These are phyloP conservation scores for Heterodera filipjevi DNA, from an alignment of 2,888 invertebrate genomes.

Conservation along the genomic window DNA sequence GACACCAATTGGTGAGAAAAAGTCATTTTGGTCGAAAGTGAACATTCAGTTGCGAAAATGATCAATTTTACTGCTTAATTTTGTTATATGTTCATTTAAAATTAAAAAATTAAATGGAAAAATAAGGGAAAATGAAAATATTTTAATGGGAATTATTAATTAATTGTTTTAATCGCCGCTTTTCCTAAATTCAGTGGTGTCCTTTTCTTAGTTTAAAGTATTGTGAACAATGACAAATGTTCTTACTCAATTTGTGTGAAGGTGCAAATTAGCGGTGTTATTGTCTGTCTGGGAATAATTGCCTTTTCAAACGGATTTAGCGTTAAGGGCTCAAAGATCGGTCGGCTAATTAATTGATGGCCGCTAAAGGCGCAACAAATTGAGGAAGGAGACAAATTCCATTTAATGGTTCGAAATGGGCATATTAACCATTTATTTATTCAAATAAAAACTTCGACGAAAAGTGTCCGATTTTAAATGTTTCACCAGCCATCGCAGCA, in stretches of 20 bases:
- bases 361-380: neutral
- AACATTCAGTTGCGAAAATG: neutral
- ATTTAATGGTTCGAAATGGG: neutral
- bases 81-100: neutral
- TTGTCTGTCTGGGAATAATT: neutral
- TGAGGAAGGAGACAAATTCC: neutral
- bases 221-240: neutral
- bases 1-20: neutral
- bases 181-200: no score
- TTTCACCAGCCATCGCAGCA: neutral
- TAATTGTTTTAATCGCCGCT: no score
- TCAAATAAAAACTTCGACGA: neutral
- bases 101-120: neutral
- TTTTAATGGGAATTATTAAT: neutral
- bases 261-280: neutral
- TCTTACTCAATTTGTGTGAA: neutral
- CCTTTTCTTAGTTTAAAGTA: no score
- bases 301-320: neutral
- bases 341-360: neutral
- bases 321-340: neutral
- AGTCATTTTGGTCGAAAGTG: neutral
- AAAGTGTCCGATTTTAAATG: neutral
- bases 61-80: neutral
- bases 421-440: neutral
- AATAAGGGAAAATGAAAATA: neutral